phyloP scores from a whole-genome alignment of 1,140 invertebrate genomes.

The Anadara kagoshimensis region DNA sequence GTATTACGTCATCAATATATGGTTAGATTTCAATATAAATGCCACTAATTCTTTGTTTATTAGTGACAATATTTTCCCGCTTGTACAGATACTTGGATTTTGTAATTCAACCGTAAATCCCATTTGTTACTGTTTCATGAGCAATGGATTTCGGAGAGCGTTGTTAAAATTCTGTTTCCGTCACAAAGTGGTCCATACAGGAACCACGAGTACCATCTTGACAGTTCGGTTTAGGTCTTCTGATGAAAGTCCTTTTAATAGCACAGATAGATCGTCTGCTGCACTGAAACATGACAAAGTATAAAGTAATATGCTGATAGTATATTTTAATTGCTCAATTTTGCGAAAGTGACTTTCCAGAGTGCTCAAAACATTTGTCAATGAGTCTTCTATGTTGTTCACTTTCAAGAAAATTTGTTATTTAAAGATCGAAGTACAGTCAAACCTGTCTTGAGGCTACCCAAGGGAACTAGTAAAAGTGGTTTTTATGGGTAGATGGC shows the following conservation, averaged over 20 bases:
- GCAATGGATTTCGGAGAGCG: slow-evolving; percentile 65
- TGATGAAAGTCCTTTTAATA: slow-evolving; percentile 15
- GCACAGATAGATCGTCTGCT: slow-evolving; percentile 1
- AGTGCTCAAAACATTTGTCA: no score
- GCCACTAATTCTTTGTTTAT: slow-evolving; percentile 2
- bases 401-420: no score
- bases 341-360: no score
- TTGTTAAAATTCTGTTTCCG: slow-evolving; percentile 55
- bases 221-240: slow-evolving; percentile 14
- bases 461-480: no score
- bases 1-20: slow-evolving; percentile 60
- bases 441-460: no score
- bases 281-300: no score
- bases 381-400: no score
- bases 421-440: no score
- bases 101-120: slow-evolving; percentile 71
- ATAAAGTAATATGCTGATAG: no score
- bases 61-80: slow-evolving; percentile 64
- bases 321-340: no score
- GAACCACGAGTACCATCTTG: not conserved
- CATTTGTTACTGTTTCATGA: slow-evolving; percentile 68
- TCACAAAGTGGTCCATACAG: slow-evolving; percentile 5
- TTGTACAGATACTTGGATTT: slow-evolving; percentile 78
- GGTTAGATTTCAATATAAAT: slow-evolving; percentile 57
- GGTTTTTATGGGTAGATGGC: no score